Conservation (phyloP, 2,113 vertebrate species). For the Urocitellus parryii region DNA sequence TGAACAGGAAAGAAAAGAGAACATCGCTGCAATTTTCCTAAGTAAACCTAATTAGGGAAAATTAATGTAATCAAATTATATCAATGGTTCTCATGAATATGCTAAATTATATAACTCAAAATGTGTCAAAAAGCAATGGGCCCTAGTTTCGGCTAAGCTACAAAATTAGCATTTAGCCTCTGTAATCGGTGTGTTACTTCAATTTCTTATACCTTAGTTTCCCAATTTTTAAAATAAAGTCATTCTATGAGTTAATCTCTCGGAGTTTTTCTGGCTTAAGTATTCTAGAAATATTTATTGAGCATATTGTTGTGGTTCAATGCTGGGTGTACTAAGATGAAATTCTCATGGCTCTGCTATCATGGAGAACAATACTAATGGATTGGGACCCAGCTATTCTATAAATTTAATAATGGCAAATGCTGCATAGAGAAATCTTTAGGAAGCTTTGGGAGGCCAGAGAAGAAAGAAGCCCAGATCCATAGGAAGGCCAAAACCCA, state of each 20-base stretch:
- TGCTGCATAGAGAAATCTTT: neutral
- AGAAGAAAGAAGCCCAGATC: neutral
- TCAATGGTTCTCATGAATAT: conserved; percentile 53
- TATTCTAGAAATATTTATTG: neutral
- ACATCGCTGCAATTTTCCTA: conserved; percentile 43
- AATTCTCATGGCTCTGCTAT: neutral
- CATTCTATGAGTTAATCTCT: neutral
- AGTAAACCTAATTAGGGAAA: conserved; percentile 57
- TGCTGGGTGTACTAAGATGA: neutral
- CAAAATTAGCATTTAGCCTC: conserved; percentile 8
- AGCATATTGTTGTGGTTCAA: neutral
- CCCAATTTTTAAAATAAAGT: neutral
- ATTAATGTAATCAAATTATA: conserved; percentile 61
- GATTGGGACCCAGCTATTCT: neutral
- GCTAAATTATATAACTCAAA: conserved; percentile 44
- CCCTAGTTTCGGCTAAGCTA: neutral
- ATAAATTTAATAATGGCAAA: neutral
- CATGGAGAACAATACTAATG: neutral
- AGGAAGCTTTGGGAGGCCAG: neutral
- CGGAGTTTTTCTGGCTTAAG: neutral
- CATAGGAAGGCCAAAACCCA: neutral
- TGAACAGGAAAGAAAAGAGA: conserved; percentile 43
- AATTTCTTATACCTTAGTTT: conserved; percentile 38
- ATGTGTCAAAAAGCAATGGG: neutral
- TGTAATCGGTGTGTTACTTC: neutral